Conservation (phyloP, 2,797 vertebrate species). For the Notoglanidium macrostoma region DNA sequence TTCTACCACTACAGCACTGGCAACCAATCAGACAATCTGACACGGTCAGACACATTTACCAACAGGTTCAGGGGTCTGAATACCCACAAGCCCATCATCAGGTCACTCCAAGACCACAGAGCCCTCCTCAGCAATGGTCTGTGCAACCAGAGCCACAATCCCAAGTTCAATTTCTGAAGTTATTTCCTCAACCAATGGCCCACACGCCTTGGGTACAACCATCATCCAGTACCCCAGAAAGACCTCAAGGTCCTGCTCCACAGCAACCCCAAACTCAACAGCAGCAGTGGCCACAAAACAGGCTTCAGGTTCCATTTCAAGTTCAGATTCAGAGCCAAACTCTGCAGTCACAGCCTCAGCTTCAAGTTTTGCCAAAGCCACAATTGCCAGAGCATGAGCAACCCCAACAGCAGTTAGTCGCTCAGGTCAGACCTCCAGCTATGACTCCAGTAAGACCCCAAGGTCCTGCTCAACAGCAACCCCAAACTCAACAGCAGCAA, state of each 20-base stretch:
- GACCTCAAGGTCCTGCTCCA: constrained; percentile 37
- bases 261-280: constrained; percentile 37
- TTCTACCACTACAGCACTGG: constrained; percentile 64
- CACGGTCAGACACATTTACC: constrained; percentile 51
- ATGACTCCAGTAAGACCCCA: constrained; percentile 68
- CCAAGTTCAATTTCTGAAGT: constrained; percentile 48
- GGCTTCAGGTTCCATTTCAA: constrained; percentile 38
- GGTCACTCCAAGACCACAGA: constrained; percentile 23
- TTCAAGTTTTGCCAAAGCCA: constrained; percentile 43
- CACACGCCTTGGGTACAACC: constrained; percentile 60
- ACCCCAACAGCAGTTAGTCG: constrained; percentile 47
- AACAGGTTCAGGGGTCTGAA: constrained; percentile 50
- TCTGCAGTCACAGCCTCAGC: constrained; percentile 35
- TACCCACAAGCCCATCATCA: constrained; percentile 25
- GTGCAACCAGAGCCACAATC: constrained; percentile 49
- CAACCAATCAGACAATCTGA: constrained; percentile 55
- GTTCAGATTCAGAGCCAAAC: constrained; percentile 16
- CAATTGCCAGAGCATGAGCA: constrained; percentile 60
- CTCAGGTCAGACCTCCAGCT: constrained; percentile 60
- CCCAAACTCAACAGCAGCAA: constrained; percentile 41
- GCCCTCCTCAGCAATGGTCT: constrained; percentile 58
- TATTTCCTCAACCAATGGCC: constrained; percentile 46
- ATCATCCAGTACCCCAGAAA: constrained; percentile 56
- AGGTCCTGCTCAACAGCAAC: constrained; percentile 61
- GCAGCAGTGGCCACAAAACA: constrained; percentile 50